Percentiles rank a stretch among this genome's conserved stretches.
Evolutionary conservation across 1,140 invertebrate species (phyloP).

Genomic region (Trissolcus basalis): DNA sequence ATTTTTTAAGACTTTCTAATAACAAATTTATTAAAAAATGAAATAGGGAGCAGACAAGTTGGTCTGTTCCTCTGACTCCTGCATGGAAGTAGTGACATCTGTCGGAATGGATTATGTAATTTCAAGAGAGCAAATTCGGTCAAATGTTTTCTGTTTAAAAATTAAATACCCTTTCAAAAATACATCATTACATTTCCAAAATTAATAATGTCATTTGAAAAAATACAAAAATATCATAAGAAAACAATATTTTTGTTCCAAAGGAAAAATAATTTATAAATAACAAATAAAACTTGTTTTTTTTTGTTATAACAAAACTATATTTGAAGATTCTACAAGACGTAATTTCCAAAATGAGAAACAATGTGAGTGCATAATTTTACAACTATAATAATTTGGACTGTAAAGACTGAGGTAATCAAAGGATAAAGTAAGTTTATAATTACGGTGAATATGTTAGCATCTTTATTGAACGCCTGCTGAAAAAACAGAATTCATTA

Average conservation of each 20-base stretch:
- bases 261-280: too few relatives aligned
- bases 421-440: not conserved
- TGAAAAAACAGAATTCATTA: conserved; percentile 65
- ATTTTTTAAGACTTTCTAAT: conserved; percentile 15
- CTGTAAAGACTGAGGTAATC: not conserved
- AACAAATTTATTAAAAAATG: not conserved
- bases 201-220: too few relatives aligned
- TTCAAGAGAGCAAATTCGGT: not conserved
- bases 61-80: not conserved
- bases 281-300: too few relatives aligned
- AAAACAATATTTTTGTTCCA: too few relatives aligned
- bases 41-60: conserved; percentile 7
- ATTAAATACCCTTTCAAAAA: too few relatives aligned
- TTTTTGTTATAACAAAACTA: too few relatives aligned
- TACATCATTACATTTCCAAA: not conserved
- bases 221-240: too few relatives aligned
- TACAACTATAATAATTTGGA: too few relatives aligned
- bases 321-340: too few relatives aligned
- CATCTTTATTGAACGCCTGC: conserved; percentile 61
- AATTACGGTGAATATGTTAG: conserved; percentile 22
- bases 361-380: too few relatives aligned
- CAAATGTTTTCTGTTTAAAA: too few relatives aligned
- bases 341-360: too few relatives aligned
- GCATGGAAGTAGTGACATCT: conserved; percentile 46
- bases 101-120: conserved; percentile 21